Evolutionary conservation across 2,113 vertebrate species (phyloP).

Genomic region (Trematocara variabile): DNA sequence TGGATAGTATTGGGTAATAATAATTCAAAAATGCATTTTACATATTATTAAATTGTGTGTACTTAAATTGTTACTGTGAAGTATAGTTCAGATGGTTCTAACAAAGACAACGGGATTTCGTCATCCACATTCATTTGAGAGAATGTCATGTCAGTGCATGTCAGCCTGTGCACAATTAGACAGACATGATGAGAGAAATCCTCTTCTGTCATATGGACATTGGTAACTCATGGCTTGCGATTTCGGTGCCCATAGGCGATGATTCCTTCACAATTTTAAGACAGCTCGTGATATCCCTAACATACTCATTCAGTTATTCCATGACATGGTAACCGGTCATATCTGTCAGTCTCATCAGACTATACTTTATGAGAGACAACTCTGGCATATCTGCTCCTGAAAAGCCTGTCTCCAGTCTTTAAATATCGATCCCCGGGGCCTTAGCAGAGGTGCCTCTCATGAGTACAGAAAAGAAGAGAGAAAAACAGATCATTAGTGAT

Average conservation of each 20-base stretch:
- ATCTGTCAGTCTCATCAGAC: constrained; percentile 64
- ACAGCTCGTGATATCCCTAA: neutral
- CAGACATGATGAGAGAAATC: neutral
- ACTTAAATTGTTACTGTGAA: neutral
- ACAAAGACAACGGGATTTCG: neutral
- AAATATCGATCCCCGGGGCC: constrained; percentile 70
- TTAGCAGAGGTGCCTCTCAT: constrained; percentile 64
- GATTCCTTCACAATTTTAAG: constrained; percentile 4
- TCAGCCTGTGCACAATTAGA: neutral
- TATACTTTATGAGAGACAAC: constrained; percentile 63
- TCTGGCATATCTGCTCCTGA: constrained; percentile 50
- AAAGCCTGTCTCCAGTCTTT: constrained; percentile 70
- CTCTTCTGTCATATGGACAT: constrained; percentile 2
- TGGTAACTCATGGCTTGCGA: neutral
- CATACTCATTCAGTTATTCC: constrained; percentile 33
- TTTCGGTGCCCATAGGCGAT: neutral
- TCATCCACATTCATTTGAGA: neutral
- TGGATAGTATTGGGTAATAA: neutral
- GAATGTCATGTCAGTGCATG: neutral
- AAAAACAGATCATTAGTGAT: constrained; percentile 79
- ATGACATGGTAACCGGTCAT: neutral
- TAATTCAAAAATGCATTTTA: neutral
- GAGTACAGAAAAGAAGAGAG: constrained; percentile 55
- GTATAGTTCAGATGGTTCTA: neutral
- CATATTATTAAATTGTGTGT: neutral